Evolutionary conservation across 2,797 vertebrate genomes (phyloP).

Genomic region (Triplophysa bombifrons): DNA sequence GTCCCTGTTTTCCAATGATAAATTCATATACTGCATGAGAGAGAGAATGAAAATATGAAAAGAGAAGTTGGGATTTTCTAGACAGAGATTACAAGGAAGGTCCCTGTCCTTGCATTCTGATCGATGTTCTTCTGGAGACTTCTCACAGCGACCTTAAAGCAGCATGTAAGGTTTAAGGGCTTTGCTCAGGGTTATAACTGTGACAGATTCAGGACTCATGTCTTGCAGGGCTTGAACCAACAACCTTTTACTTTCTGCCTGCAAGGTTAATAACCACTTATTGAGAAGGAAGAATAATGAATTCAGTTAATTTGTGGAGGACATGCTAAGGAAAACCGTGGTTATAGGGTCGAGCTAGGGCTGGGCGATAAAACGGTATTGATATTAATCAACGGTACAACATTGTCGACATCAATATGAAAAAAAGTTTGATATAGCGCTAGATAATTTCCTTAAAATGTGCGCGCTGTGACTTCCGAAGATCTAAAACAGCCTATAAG

Average conservation of each 20-base stretch:
- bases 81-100: neutral
- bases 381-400: too few species aligned
- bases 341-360: too few species aligned
- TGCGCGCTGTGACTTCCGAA: too few species aligned
- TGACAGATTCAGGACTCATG: neutral
- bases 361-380: too few species aligned
- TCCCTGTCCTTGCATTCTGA: neutral
- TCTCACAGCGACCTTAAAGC: neutral
- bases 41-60: neutral
- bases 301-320: neutral
- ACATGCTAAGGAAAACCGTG: neutral
- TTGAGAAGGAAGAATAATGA: neutral
- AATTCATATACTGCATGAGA: conserved; percentile 11
- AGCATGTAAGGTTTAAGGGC: neutral
- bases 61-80: neutral
- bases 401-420: too few species aligned
- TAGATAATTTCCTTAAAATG: too few species aligned
- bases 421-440: too few species aligned
- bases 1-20: conserved; percentile 25
- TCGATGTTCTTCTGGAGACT: neutral
- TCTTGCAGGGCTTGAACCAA: neutral
- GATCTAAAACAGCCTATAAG: too few species aligned
- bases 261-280: neutral
- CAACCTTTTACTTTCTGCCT: neutral
- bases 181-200: neutral